A percentile compares a stretch with the other conserved stretches of the same genome.
phyloP scores from a whole-genome alignment of 2,113 vertebrate genomes.

The Oceanites oceanicus region DNA sequence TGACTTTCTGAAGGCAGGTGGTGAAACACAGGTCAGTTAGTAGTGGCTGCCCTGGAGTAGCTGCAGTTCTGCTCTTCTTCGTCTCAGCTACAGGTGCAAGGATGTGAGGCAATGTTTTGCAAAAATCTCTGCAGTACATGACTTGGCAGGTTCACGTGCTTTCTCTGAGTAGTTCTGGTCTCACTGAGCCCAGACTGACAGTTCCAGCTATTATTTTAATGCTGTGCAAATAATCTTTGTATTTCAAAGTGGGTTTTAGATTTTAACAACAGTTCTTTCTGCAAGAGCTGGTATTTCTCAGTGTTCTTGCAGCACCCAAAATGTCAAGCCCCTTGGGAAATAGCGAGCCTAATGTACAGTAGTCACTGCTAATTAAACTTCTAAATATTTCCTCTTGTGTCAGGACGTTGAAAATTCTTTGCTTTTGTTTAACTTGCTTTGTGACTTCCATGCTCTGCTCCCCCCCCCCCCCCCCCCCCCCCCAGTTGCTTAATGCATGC shows the following conservation, averaged over 20 bases:
- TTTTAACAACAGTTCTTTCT: conserved; percentile 19
- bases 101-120: accelerated
- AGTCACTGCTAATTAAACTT: conserved; percentile 49
- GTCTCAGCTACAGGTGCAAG: neutral
- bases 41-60: neutral
- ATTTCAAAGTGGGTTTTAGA: neutral
- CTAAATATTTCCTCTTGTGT: conserved; percentile 34
- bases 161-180: neutral
- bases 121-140: neutral
- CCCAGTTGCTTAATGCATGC: neutral
- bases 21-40: neutral
- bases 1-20: neutral
- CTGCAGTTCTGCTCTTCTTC: neutral
- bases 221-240: neutral
- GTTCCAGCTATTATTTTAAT: conserved; percentile 22
- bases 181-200: neutral
- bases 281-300: neutral
- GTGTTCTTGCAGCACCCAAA: neutral
- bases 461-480: no score
- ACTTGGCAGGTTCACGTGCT: neutral
- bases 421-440: conserved; percentile 20
- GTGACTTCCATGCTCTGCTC: conserved; percentile 12
- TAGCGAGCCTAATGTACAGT: neutral
- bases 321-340: conserved; percentile 45
- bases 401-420: conserved; percentile 9